Base-by-base conservation (phyloP, 2,113 vertebrate species). In the Gymnobelideus leadbeateri region DNA sequence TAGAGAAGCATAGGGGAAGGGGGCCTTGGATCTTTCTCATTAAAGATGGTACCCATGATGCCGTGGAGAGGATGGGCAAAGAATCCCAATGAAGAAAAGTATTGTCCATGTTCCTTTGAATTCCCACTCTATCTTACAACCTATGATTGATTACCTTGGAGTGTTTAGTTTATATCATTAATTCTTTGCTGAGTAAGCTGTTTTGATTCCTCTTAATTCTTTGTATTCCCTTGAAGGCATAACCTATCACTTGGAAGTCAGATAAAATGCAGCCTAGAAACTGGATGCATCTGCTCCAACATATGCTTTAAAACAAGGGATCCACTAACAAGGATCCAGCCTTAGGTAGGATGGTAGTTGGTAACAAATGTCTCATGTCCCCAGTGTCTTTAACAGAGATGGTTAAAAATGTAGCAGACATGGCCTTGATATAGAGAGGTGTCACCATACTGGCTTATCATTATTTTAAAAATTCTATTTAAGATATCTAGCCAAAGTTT, bases 161-260 rank as follows among this genome's bases (percentile, higher is more conserved):
- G 94, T 96, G 95, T 98, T 24, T 6, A 54, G 53, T 55, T 98
- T 97, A 96, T 95, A 96, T 97, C 97, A 91, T 96, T 92, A 96
- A 94, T 95, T 96, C 97, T 98, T 98, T 98, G 98, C 97, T 97
- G 37, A 84, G 0, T 43, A 95, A 97, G 93, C 95, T 95, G 54
- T 96, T 98, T 97, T 97, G 97, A 97, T 97, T 98, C 98, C 96
- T 98, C 96, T 96, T 96, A 96, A 92, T 93, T 91, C 97, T 93
- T 31, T 77, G 89, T 4, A 2, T 90, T 91, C 94, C 97, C 97
- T 19, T 95, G 52, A 94, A 98, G 98, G 94, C 96, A 90, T 91
- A 89, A 68, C 28, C 96, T 97, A 96, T 95, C 95, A 91, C 55
- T 53, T 95, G 96, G 95, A 96, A 97, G 98, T 97, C 89, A 94